phyloP scores from a whole-genome alignment of 2,113 vertebrate genomes.

The Pteropus alecto region DNA sequence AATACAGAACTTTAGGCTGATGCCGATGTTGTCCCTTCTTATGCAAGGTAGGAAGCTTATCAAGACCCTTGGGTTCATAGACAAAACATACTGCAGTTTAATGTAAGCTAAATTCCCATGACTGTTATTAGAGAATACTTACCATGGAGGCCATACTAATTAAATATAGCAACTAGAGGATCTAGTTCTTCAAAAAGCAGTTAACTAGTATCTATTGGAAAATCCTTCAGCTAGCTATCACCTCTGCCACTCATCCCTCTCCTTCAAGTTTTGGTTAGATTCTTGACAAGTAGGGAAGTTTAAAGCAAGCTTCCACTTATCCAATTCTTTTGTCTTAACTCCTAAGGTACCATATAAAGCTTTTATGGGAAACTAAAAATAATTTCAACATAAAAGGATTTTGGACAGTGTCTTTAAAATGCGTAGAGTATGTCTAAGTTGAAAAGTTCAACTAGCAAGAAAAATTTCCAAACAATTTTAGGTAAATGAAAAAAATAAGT shows the following conservation, averaged over 20 bases:
- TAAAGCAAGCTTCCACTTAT: background rate
- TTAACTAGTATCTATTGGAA: background rate
- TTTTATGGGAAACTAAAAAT: background rate
- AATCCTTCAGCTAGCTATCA: background rate
- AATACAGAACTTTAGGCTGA: background rate
- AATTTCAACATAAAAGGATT: background rate
- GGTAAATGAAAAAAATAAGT: conserved; percentile 20
- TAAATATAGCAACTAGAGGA: background rate
- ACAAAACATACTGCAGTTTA: background rate
- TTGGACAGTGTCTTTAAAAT: background rate
- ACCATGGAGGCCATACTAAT: background rate
- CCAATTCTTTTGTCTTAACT: background rate
- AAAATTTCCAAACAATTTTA: background rate
- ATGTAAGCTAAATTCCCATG: background rate
- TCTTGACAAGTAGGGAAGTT: background rate
- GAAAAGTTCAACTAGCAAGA: background rate
- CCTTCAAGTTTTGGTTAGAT: background rate
- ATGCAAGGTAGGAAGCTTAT: background rate
- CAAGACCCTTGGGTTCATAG: background rate
- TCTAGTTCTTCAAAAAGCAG: background rate
- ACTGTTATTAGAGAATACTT: background rate
- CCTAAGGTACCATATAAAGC: background rate
- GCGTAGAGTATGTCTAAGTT: background rate
- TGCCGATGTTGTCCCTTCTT: background rate
- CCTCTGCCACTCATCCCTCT: background rate